These are phyloP conservation scores for Sarcoramphus papa DNA, from an alignment of 2,797 vertebrate species.

Conservation along the genomic window DNA sequence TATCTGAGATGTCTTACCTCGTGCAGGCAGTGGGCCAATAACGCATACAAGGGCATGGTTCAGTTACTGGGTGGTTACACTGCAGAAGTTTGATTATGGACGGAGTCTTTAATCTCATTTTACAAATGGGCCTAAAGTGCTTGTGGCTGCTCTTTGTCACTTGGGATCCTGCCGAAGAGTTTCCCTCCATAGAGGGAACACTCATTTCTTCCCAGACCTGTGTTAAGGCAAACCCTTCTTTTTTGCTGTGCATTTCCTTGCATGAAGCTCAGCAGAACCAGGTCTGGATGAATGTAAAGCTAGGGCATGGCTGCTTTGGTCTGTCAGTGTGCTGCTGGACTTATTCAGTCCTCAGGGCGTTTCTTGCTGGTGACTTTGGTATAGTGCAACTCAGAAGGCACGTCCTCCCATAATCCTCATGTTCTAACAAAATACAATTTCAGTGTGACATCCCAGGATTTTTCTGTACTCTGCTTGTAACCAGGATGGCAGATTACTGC, in stretches of 20 bases:
- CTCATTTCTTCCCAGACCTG: not conserved
- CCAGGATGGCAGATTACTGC: not conserved
- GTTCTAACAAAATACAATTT: not conserved
- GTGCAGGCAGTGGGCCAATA: not conserved
- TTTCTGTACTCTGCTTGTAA: not conserved
- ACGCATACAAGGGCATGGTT: rapidly evolving
- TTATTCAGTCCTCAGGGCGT: not conserved
- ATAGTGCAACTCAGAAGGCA: rapidly evolving
- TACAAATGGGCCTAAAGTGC: not conserved
- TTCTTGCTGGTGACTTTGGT: not conserved
- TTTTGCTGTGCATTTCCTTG: not conserved
- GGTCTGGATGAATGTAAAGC: not conserved
- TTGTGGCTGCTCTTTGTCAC: not conserved
- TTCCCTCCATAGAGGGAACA: not conserved
- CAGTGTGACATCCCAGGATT: not conserved
- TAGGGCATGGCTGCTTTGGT: not conserved
- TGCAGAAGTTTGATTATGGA: not conserved
- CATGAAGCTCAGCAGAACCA: not conserved
- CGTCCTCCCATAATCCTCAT: not conserved
- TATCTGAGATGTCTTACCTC: not conserved
- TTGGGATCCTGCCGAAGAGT: not conserved
- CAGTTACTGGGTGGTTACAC: not conserved
- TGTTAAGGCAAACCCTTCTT: not conserved
- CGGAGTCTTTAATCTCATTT: not conserved
- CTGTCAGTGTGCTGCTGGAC: not conserved